A percentile compares a stretch with the other conserved stretches of the same genome.
These are phyloP conservation scores for Melangyna quadrimaculata DNA, from an alignment of 2,888 invertebrate genomes.

Conservation along the genomic window DNA sequence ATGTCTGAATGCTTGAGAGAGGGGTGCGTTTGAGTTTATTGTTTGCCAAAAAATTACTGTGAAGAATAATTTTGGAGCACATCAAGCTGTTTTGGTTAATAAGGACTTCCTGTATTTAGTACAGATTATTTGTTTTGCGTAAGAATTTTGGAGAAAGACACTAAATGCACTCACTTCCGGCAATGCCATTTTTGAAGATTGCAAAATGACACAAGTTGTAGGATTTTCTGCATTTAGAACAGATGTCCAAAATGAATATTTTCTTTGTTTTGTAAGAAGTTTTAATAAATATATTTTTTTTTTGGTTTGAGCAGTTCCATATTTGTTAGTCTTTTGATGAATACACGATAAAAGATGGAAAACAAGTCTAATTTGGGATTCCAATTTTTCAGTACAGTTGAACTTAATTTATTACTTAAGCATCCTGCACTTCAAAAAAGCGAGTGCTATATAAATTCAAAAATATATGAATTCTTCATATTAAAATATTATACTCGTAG, in stretches of 20 bases:
- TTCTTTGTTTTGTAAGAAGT: background rate
- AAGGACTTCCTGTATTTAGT: constrained; percentile 5
- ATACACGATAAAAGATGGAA: too few relatives aligned
- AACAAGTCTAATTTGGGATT: too few relatives aligned
- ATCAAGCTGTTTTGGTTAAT: background rate
- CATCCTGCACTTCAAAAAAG: too few relatives aligned
- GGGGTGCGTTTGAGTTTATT: constrained; percentile 1
- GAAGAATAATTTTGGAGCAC: background rate
- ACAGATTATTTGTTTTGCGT: background rate
- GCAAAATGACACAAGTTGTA: background rate
- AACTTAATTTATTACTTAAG: too few relatives aligned
- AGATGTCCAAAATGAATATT: background rate
- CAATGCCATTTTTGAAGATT: background rate
- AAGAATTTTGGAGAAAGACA: background rate
- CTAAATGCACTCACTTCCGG: background rate
- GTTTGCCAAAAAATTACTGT: background rate
- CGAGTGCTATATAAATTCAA: too few relatives aligned
- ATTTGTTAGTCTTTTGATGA: too few relatives aligned
- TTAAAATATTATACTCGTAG: too few relatives aligned
- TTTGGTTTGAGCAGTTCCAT: too few relatives aligned
- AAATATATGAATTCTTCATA: too few relatives aligned
- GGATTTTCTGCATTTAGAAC: background rate
- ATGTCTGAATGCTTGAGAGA: background rate
- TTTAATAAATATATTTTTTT: background rate
- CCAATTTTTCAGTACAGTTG: too few relatives aligned